Evolutionary conservation across 2,113 vertebrate genomes (phyloP).

Genomic region (Clupea harengus): DNA sequence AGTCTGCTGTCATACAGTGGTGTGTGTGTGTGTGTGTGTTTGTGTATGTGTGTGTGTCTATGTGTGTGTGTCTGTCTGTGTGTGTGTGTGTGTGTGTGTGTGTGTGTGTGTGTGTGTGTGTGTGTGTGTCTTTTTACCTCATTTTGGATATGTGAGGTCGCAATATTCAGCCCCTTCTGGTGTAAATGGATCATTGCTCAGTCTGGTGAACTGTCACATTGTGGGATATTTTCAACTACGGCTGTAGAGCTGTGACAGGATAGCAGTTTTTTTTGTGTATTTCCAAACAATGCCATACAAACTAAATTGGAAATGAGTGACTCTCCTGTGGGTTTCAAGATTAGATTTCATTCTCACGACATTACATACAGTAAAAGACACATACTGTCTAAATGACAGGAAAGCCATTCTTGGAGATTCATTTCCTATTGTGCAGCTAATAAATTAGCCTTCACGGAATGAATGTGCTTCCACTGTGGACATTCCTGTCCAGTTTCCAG

Average conservation of each 20-base stretch:
- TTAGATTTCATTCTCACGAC: not conserved
- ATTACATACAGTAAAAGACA: not conserved
- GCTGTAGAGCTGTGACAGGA: not conserved
- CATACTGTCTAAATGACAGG: constrained; percentile 48
- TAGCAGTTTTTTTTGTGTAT: not conserved
- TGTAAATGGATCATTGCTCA: not conserved
- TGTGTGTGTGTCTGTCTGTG: not conserved
- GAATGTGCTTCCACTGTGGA: constrained; percentile 59
- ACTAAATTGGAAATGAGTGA: not conserved
- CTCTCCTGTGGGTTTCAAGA: not conserved
- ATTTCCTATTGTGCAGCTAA: constrained; percentile 66
- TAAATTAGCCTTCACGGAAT: constrained; percentile 71
- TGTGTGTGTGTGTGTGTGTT: no score
- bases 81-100: not conserved
- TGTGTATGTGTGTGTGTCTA: not conserved
- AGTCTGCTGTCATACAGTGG: not conserved
- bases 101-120: no score
- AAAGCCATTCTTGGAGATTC: constrained; percentile 67
- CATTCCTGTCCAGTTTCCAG: constrained; percentile 58
- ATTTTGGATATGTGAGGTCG: not conserved
- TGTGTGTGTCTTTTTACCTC: not conserved
- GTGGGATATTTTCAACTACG: not conserved
- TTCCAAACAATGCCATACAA: not conserved
- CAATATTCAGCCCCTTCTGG: not conserved
- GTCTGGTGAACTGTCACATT: constrained; percentile 9